Base-by-base conservation (phyloP, 2,888 invertebrate species). In the Acanthosepion lycidas region DNA sequence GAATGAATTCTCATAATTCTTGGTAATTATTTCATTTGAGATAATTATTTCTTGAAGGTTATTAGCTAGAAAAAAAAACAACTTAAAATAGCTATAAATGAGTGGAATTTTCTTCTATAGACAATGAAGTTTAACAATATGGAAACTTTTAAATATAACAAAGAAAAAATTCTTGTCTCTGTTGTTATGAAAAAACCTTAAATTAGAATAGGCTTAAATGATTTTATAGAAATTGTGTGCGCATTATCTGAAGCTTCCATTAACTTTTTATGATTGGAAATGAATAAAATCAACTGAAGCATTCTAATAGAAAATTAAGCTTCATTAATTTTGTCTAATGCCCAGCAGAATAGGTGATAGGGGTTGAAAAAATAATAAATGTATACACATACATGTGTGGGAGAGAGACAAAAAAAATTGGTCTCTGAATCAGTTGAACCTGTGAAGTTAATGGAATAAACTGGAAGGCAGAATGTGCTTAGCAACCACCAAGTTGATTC, bases 391-490 rank as follows among this genome's bases (percentile, higher is more conserved):
- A 33, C 12, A 33, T n/a, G n/a, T n/a, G n/a, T n/a, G 59, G 23
- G 59, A 59, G 8, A 64, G 64, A 28, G 28, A 78, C 6, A n/a
- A 4, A n/a, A 78, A 78, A 78, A 78, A 78, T n/a, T n/a, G n/a
- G 33, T 78, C 78, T 78, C 59, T 23, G 23, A 59, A 59, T 59
- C n/a, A 78, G 78, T 78, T n/a, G n/a, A 78, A 78, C 78, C n/a
- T 33, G 78, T 15, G n/a, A 33, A 78, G n/a, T n/a, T 33, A 78
- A 78, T 78, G n/a, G n/a, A 15, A 78, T n/a, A 78, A n/a, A n/a
- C 78, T 78, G 78, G 78, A 78, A 78, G 78, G 78, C n/a, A 78
- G n/a, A 78, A 78, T 78, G n/a, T 78, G 78, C n/a, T 78, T n/a
- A 78, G 78, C 15, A 78, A 78, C n/a, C n/a, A n/a, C n/a, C n/a